Conservation (phyloP, 1,140 invertebrate genomes). For the Cherax destructor region DNA sequence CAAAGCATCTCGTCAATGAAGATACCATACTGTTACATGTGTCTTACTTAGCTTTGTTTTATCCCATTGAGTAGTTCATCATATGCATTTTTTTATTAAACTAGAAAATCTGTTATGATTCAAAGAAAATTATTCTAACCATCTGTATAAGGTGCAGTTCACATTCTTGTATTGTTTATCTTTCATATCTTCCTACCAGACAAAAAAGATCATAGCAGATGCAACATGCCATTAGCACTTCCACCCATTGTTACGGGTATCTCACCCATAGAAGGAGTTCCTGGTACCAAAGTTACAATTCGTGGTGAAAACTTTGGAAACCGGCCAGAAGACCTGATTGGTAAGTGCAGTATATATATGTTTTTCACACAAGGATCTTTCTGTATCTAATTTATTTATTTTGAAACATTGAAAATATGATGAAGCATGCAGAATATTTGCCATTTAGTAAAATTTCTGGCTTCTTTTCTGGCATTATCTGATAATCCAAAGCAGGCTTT, state of each 20-base stretch:
- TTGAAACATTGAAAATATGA: not conserved
- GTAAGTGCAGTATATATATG: slow-evolving; percentile 77
- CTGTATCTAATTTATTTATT: not conserved
- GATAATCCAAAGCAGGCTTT: too few relatives aligned
- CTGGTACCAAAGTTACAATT: slow-evolving; percentile 96
- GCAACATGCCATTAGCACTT: not conserved
- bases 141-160: too few relatives aligned
- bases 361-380: slow-evolving; percentile 3
- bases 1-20: too few relatives aligned
- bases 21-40: too few relatives aligned
- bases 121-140: too few relatives aligned
- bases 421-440: not conserved
- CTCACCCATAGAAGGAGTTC: slow-evolving; percentile 98
- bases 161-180: too few relatives aligned
- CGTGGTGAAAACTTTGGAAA: slow-evolving; percentile 96
- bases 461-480: too few relatives aligned
- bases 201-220: not conserved
- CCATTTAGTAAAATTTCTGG: not conserved
- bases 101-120: too few relatives aligned
- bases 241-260: slow-evolving; percentile 94
- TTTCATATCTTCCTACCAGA: not conserved
- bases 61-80: too few relatives aligned
- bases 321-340: slow-evolving; percentile 89
- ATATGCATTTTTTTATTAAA: too few relatives aligned
- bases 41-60: too few relatives aligned